phyloP scores from a whole-genome alignment of 2,113 vertebrate species.

The Odontophorus gujanensis region DNA sequence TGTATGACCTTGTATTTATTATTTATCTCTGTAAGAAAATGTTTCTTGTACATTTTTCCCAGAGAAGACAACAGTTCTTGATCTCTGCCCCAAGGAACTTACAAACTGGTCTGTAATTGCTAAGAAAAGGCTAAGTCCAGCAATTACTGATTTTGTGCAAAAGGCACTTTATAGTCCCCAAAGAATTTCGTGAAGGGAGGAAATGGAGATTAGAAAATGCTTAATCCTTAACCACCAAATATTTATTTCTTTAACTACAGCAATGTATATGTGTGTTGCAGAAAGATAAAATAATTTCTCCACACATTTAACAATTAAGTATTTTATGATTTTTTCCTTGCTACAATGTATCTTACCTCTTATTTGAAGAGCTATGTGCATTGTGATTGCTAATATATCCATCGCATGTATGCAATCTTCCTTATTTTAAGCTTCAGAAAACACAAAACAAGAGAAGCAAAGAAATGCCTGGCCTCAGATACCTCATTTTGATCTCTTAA shows the following conservation, averaged over 20 bases:
- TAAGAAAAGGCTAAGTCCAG: background rate
- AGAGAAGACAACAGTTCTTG: background rate
- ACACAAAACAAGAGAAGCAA: background rate
- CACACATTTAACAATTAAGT: background rate
- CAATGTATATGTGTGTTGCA: background rate
- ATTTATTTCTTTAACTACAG: background rate
- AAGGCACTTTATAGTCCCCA: background rate
- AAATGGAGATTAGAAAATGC: background rate
- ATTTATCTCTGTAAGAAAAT: background rate
- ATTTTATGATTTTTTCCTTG: background rate
- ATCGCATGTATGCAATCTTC: background rate
- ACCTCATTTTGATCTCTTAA: background rate
- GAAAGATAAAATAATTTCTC: background rate
- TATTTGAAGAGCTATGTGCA: background rate
- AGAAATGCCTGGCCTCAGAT: background rate
- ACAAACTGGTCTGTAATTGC: background rate
- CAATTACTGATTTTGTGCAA: background rate
- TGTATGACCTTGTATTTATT: background rate
- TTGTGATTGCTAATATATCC: background rate
- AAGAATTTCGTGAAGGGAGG: background rate
- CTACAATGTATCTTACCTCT: fast-evolving
- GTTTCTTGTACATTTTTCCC: background rate
- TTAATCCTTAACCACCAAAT: background rate
- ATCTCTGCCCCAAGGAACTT: background rate
- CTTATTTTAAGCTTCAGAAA: background rate